phyloP scores from a whole-genome alignment of 1,140 invertebrate species.

The Phocides pigmalion region DNA sequence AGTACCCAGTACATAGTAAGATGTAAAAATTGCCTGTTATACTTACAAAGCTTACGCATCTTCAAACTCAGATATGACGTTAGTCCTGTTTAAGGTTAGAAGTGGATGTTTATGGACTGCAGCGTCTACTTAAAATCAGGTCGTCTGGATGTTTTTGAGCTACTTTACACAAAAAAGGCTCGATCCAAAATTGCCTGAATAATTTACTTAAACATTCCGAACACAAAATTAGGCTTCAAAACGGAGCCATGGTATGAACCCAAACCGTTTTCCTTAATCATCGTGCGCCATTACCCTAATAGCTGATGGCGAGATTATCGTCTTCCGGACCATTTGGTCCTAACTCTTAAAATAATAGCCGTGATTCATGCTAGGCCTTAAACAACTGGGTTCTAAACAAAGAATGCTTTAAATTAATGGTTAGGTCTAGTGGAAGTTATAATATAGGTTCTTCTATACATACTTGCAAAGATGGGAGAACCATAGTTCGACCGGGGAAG shows the following conservation, averaged over 20 bases:
- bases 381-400: neutral
- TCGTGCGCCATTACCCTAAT: constrained; percentile 26
- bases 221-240: constrained; percentile 13
- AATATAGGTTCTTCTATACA: no score
- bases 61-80: no score
- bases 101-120: no score
- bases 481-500: no score
- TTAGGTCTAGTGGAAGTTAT: no score
- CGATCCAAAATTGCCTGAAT: neutral
- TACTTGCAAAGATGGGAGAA: no score
- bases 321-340: constrained; percentile 18
- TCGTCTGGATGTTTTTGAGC: no score
- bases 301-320: constrained; percentile 23
- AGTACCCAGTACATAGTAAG: no score
- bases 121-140: no score
- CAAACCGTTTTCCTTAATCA: constrained; percentile 23
- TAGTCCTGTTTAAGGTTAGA: no score
- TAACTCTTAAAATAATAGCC: constrained; percentile 22
- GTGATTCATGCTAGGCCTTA: constrained; percentile 6
- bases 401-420: neutral
- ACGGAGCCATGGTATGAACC: constrained; percentile 1
- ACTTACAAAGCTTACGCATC: no score
- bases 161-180: neutral
- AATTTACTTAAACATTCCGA: neutral
- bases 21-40: no score